phyloP scores from a whole-genome alignment of 2,888 invertebrate species.

The Coelopa pilipes region DNA sequence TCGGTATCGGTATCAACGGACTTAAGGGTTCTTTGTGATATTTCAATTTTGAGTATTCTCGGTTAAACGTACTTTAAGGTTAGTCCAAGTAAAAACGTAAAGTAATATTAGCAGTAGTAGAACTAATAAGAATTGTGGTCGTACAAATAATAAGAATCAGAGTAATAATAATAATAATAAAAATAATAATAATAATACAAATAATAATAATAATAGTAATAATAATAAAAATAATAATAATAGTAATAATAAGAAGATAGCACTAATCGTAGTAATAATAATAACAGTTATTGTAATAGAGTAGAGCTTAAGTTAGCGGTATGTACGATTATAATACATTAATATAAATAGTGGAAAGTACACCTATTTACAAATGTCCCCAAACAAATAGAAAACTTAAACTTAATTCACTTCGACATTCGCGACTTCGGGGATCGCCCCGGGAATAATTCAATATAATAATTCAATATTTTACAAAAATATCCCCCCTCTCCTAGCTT shows the following conservation, averaged over 20 bases:
- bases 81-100: conserved; percentile 16
- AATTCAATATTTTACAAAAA: neutral
- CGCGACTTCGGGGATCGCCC: neutral
- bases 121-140: too few species aligned
- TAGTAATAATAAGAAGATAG: too few species aligned
- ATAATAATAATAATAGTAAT: too few species aligned
- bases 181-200: too few species aligned
- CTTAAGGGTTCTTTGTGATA: conserved; percentile 57
- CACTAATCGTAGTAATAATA: too few species aligned
- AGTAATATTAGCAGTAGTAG: neutral
- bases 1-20: conserved; percentile 31
- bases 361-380: conserved; percentile 1
- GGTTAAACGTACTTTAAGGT: conserved; percentile 8
- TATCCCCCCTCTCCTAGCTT: neutral
- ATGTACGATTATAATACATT: conserved; percentile 9
- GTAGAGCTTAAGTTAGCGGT: neutral
- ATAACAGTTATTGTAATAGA: too few species aligned
- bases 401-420: neutral
- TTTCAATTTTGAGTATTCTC: conserved; percentile 49
- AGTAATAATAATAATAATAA: neutral
- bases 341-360: neutral
- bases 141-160: neutral
- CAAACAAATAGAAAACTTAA: conserved; percentile 3
- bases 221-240: too few species aligned
- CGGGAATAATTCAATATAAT: neutral